These are phyloP conservation scores for Bubo scandiacus DNA, from an alignment of 2,113 vertebrate species.

Conservation along the genomic window DNA sequence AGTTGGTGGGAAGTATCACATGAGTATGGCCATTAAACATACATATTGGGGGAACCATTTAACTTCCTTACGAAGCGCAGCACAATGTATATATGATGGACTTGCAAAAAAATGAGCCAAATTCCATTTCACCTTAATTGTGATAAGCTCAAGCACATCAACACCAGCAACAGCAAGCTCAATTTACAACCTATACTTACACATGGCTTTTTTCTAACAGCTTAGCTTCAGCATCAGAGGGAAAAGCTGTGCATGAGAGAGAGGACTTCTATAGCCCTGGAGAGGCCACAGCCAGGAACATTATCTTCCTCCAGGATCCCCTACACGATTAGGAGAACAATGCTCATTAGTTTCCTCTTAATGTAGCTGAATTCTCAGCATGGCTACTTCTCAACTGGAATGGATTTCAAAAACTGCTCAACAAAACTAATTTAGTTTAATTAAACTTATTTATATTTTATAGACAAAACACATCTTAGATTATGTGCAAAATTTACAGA, in stretches of 20 bases:
- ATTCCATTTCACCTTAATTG: neutral
- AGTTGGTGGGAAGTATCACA: neutral
- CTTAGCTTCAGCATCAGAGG: neutral
- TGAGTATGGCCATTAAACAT: neutral
- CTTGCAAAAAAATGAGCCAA: neutral
- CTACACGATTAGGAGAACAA: neutral
- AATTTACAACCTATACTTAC: neutral
- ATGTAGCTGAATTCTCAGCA: conserved; percentile 19
- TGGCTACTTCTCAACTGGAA: neutral
- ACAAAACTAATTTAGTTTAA: conserved; percentile 74
- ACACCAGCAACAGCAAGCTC: neutral
- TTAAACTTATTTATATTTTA: conserved; percentile 72
- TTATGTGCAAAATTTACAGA: conserved; percentile 51
- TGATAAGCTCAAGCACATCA: neutral
- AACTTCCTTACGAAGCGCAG: neutral
- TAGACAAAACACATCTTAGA: conserved; percentile 58
- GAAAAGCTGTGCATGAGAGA: neutral
- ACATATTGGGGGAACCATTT: neutral
- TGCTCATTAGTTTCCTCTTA: neutral
- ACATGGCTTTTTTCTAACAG: neutral
- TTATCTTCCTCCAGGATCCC: neutral
- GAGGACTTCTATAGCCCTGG: neutral
- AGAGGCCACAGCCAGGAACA: neutral
- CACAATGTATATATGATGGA: neutral
- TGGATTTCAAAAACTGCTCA: conserved; percentile 38